phyloP scores from a whole-genome alignment of 1,140 invertebrate genomes.

The Tetraneura akinire region DNA sequence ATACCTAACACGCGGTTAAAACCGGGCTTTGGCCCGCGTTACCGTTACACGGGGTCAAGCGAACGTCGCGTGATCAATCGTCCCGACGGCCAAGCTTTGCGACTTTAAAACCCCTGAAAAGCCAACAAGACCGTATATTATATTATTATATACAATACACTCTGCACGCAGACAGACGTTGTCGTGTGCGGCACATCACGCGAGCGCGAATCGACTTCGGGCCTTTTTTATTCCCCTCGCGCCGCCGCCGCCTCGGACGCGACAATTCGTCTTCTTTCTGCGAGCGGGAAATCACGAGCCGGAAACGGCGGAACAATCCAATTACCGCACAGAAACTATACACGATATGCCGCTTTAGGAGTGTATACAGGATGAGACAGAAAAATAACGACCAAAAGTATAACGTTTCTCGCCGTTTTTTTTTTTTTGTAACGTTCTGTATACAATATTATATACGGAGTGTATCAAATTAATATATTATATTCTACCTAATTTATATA shows the following conservation, averaged over 20 bases:
- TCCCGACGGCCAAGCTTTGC: not conserved
- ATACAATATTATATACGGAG: no score
- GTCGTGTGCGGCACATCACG: conserved; percentile 26
- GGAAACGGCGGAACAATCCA: conserved; percentile 33
- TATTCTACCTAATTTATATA: no score
- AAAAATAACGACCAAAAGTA: no score
- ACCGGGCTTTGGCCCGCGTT: not conserved
- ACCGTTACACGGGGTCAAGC: conserved; percentile 24
- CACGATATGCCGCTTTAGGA: not conserved
- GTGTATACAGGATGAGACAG: not conserved
- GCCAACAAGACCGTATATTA: no score
- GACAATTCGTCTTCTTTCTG: not conserved
- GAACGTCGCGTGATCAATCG: conserved; percentile 44
- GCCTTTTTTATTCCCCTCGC: no score
- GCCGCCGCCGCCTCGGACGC: not conserved
- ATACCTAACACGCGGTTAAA: not conserved
- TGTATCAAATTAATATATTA: no score
- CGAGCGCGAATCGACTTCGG: conserved; percentile 20
- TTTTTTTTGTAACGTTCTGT: no score
- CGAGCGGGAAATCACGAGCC: not conserved
- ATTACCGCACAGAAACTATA: not conserved
- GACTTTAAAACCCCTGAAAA: conserved; percentile 26
- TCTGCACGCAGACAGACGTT: conserved; percentile 15
- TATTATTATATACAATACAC: no score
- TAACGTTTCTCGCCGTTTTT: no score